Conservation (phyloP, 2,797 vertebrate genomes). For the Dendrocincla fuliginosa region DNA sequence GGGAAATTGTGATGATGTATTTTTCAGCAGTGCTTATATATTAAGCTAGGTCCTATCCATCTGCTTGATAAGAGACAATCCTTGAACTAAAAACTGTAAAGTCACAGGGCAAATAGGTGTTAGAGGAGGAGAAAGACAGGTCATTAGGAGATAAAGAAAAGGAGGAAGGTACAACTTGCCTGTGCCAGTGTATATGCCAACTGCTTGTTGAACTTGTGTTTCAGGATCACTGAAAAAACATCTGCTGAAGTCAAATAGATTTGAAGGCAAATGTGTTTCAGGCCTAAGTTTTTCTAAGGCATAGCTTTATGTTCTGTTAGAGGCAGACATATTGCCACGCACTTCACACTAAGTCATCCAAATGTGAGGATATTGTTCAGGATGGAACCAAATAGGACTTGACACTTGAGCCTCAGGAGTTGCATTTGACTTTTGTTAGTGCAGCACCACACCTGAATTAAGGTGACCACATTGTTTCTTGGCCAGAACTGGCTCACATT, state of each 20-base stretch:
- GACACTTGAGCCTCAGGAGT: not conserved
- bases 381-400: not conserved
- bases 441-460: not conserved
- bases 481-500: not conserved
- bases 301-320: not conserved
- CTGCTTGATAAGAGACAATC: not conserved
- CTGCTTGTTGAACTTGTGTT: not conserved
- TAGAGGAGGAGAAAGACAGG: not conserved
- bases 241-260: not conserved
- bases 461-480: not conserved
- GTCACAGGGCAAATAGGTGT: rapidly evolving
- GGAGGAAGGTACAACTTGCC: not conserved
- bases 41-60: not conserved
- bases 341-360: not conserved
- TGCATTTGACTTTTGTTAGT: not conserved
- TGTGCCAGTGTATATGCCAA: not conserved
- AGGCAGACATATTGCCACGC: not conserved
- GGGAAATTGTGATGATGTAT: not conserved
- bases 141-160: not conserved
- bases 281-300: not conserved
- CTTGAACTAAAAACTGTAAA: not conserved
- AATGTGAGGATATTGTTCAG: not conserved
- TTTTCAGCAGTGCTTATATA: not conserved
- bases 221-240: not conserved
- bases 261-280: not conserved